Base-by-base conservation (phyloP, 2,888 invertebrate species). In the Chymomyza procnemis region DNA sequence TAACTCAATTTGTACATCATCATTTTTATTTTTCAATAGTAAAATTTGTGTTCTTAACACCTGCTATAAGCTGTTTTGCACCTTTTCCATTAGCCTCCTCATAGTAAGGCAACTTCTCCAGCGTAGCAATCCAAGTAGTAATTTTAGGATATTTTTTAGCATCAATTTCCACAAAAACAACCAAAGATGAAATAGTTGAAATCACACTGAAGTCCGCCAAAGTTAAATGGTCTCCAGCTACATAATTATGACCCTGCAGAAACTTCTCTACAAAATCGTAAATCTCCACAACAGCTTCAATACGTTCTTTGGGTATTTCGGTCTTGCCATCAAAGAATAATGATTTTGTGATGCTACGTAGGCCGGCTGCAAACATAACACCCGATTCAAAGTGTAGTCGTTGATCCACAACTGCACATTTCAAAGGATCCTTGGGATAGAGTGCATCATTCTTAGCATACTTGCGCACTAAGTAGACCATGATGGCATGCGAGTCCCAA, bases 181-280 rank as follows among this genome's bases (percentile, higher is more conserved):
- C 74, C 63, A 87, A 18, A 2, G 85, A 81, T 2, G 80, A 77
- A 3, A 87, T 74, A 5, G 87, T 67, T 3, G 85, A 65, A 14
- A 88, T 67, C 18, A 84, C 64, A 63, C 86, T 80, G 14, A 89
- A 86, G 71, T 90, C 90, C 1, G 89, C 90, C 62, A 90, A 75
- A 0, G 89, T 84, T 16, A 85, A 50, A 3, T 75, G 69, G 26
- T 87, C 76, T 12, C 89, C 89, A 3, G 85, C 80, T 6, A 90
- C 34, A 58, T 86, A 90, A 8, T 71, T 58, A 2, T 75, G 61
- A 22, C 76, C 61, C 5, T 73, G 64, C 3, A 89, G 72, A 61
- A 88, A 88, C 0, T 63, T 52, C 66, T 89, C 89, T 50, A 86
- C 22, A 16, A 83, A 73, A 9, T 73, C 66, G 12, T 80, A 89